Percentiles rank a stretch among this genome's conserved stretches.
Evolutionary conservation across 2,113 vertebrate species (phyloP).

Genomic region (Proteles cristata): DNA sequence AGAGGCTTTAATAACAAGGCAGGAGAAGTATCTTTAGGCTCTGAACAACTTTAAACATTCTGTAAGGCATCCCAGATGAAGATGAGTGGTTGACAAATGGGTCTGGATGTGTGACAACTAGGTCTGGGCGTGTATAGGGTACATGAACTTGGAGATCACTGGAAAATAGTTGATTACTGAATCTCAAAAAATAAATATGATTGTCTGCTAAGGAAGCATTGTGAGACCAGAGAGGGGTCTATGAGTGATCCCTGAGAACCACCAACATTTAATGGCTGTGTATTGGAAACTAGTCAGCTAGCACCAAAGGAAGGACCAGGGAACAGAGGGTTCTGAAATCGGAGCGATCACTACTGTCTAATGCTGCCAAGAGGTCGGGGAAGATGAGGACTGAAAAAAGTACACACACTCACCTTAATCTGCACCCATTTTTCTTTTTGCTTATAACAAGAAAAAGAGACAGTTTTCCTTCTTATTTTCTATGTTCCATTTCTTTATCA

Average conservation of each 20-base stretch:
- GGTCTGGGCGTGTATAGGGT: not conserved
- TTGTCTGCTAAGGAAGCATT: not conserved
- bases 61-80: not conserved
- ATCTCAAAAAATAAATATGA: not conserved
- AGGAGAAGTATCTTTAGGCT: not conserved
- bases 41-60: not conserved
- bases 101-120: not conserved
- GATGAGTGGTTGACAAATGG: fast-evolving
- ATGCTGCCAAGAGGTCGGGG: not conserved
- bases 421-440: not conserved
- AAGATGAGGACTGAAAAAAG: too few species aligned
- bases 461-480: not conserved
- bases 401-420: not conserved
- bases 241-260: not conserved
- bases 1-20: not conserved
- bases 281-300: not conserved
- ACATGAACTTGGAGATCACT: not conserved
- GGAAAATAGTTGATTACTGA: not conserved
- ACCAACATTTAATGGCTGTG: not conserved
- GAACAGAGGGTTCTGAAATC: not conserved
- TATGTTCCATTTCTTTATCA: not conserved
- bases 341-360: too few species aligned
- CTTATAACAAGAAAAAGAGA: not conserved
- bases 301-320: not conserved
- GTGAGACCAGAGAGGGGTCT: not conserved